phyloP scores from a whole-genome alignment of 2,113 vertebrate species.

The Procapra przewalskii region DNA sequence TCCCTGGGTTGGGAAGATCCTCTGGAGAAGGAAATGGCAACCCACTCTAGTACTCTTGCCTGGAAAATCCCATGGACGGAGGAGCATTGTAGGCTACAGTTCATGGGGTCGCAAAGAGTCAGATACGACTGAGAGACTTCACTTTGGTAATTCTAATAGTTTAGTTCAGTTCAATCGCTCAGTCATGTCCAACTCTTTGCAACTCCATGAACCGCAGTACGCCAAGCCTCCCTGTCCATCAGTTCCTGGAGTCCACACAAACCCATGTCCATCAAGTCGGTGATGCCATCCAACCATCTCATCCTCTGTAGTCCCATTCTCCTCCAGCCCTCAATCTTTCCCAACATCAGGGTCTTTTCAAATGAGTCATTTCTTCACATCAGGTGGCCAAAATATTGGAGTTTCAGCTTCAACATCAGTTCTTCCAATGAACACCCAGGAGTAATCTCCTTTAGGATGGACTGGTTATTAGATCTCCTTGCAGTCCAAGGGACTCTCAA shows the following conservation, averaged over 20 bases:
- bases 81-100: no score
- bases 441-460: background rate
- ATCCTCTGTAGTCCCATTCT: background rate
- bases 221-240: background rate
- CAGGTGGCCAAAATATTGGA: background rate
- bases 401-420: background rate
- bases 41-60: no score
- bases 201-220: rapidly evolving
- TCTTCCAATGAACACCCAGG: no score
- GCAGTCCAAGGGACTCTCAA: background rate
- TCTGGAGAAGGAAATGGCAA: no score
- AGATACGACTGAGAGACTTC: no score
- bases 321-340: background rate
- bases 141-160: background rate
- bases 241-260: background rate
- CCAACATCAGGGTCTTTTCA: background rate
- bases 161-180: background rate
- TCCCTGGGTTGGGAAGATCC: no score
- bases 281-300: background rate
- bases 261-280: background rate
- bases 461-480: background rate
- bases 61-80: no score
- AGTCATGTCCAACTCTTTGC: rapidly evolving
- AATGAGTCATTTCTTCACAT: background rate
- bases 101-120: no score